Conservation (phyloP, 2,888 invertebrate genomes). For the Imbricaverruca yamaguchii region DNA sequence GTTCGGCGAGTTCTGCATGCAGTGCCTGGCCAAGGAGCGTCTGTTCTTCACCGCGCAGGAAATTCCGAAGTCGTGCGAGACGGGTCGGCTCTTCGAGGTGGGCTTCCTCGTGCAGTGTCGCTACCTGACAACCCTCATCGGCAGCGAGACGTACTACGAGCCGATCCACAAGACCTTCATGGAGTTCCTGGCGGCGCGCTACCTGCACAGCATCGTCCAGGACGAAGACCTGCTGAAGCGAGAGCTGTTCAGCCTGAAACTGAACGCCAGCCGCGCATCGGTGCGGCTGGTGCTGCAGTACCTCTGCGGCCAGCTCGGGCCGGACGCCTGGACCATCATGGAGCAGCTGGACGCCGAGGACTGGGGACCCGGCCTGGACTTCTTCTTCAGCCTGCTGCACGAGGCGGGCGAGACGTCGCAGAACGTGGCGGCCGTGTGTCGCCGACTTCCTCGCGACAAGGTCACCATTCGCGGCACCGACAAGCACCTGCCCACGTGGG, state of each 20-base stretch:
- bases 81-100: constrained; percentile 80
- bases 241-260: constrained; percentile 80
- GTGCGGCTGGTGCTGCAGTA: constrained; percentile 81
- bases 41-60: constrained; percentile 81
- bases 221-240: constrained; percentile 54
- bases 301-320: constrained; percentile 89
- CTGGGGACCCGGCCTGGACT: constrained; percentile 40
- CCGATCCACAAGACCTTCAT: constrained; percentile 6
- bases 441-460: constrained; percentile 33
- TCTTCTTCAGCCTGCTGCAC: constrained; percentile 3
- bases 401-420: constrained; percentile 4
- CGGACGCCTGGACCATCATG: constrained; percentile 71
- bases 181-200: not conserved
- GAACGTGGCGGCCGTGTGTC: constrained; percentile 28
- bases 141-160: constrained; percentile 13
- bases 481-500: constrained; percentile 66
- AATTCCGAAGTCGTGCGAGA: constrained; percentile 78
- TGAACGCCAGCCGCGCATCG: constrained; percentile 87
- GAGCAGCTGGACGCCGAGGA: constrained; percentile 28
- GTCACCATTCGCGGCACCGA: constrained; percentile 58
- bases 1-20: constrained; percentile 52
- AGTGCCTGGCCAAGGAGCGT: constrained; percentile 38
- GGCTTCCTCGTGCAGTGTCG: constrained; percentile 45
- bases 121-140: not conserved
- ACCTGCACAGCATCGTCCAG: not conserved